phyloP scores from a whole-genome alignment of 2,888 invertebrate genomes.

The Dascillus cervinus region DNA sequence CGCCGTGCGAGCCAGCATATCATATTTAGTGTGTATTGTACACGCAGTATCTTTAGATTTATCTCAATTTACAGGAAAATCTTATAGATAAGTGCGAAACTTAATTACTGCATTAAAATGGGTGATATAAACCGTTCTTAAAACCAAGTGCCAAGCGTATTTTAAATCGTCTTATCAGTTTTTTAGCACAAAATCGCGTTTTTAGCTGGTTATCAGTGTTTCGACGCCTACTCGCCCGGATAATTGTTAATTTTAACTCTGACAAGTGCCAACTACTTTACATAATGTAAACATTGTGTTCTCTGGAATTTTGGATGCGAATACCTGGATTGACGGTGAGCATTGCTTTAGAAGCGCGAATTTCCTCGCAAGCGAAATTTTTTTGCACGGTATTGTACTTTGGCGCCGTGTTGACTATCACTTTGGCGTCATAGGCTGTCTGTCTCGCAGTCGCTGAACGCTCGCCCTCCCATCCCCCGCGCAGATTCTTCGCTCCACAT shows the following conservation, averaged over 20 bases:
- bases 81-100: slow-evolving; percentile 29
- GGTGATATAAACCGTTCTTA: slow-evolving; percentile 23
- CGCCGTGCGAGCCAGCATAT: slow-evolving; percentile 43
- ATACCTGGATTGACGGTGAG: slow-evolving; percentile 1
- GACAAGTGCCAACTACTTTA: slow-evolving; percentile 17
- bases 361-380: slow-evolving; percentile 14
- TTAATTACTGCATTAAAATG: slow-evolving; percentile 23
- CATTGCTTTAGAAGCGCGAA: no score
- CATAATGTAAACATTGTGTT: slow-evolving; percentile 20
- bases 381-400: slow-evolving; percentile 42
- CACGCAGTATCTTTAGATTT: slow-evolving; percentile 34
- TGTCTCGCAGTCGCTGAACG: slow-evolving; percentile 37
- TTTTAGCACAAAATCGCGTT: slow-evolving; percentile 9
- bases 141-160: slow-evolving; percentile 26
- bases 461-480: slow-evolving; percentile 32
- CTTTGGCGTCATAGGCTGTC: slow-evolving; percentile 44
- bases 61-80: slow-evolving; percentile 25
- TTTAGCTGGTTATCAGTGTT: slow-evolving; percentile 9
- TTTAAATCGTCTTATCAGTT: slow-evolving; percentile 11
- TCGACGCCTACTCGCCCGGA: slow-evolving; percentile 10
- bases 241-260: slow-evolving; percentile 16
- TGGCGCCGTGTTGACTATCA: slow-evolving; percentile 44
- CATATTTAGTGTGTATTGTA: slow-evolving; percentile 40
- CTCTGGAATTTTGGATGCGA: slow-evolving; percentile 7
- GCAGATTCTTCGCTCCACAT: slow-evolving; percentile 19